These are phyloP conservation scores for Anhinga rufa DNA, from an alignment of 2,113 vertebrate species.

Conservation along the genomic window DNA sequence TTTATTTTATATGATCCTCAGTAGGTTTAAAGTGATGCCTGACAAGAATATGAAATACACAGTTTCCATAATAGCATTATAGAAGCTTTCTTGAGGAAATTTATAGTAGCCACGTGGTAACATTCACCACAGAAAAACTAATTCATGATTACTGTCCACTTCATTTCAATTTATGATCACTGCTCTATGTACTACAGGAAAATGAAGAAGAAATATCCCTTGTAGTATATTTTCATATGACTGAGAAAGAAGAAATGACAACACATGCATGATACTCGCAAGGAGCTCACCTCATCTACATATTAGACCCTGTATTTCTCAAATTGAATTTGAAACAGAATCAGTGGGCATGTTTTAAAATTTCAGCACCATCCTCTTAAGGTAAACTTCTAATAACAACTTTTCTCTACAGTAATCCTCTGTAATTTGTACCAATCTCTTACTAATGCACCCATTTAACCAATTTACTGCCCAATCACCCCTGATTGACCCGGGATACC, in stretches of 20 bases:
- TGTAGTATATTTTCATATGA: neutral
- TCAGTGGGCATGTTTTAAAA: neutral
- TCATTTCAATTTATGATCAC: neutral
- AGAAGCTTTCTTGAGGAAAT: slow-evolving; percentile 2
- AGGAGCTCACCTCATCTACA: neutral
- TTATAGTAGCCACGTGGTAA: neutral
- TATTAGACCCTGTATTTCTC: neutral
- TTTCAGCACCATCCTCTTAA: neutral
- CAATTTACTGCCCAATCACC: neutral
- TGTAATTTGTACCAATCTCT: neutral
- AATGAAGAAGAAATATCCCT: neutral
- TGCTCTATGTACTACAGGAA: neutral
- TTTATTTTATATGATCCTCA: neutral
- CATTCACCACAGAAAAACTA: neutral
- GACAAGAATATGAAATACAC: neutral
- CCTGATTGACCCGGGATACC: neutral
- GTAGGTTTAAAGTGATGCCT: neutral
- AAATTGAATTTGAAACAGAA: neutral
- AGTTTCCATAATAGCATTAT: neutral
- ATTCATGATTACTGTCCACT: neutral
- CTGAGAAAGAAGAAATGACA: neutral
- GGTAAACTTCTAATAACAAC: neutral
- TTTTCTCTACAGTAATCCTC: neutral
- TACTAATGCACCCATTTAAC: neutral
- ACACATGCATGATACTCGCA: neutral